phyloP scores from a whole-genome alignment of 2,888 invertebrate genomes.

The Chaitophorus viminalis region DNA sequence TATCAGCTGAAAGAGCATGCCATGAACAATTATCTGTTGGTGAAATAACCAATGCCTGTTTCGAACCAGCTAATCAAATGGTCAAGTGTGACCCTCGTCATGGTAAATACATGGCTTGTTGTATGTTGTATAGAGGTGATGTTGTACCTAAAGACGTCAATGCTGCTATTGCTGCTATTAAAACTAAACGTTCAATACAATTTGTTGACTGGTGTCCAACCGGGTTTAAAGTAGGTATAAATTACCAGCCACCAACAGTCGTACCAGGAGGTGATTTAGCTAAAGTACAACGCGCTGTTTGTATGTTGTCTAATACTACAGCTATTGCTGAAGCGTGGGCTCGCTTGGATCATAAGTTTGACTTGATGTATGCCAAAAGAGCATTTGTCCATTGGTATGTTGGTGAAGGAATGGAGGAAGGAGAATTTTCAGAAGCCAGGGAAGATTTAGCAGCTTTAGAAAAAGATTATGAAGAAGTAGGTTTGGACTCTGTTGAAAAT shows the following conservation, averaged over 20 bases:
- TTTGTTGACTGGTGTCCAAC: constrained; percentile 68
- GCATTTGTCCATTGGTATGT: constrained; percentile 97
- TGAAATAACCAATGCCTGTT: constrained; percentile 73
- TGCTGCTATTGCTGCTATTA: constrained; percentile 72
- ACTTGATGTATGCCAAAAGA: constrained; percentile 96
- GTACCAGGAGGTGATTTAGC: constrained; percentile 94
- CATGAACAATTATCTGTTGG: constrained; percentile 70
- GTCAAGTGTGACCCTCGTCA: constrained; percentile 68
- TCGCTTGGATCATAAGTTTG: constrained; percentile 94
- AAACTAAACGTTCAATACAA: constrained; percentile 70
- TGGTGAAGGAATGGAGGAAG: constrained; percentile 86
- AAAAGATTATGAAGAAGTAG: constrained; percentile 81
- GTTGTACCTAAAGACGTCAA: constrained; percentile 70
- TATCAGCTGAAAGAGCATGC: constrained; percentile 70
- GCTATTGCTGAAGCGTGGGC: constrained; percentile 98
- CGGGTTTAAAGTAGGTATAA: constrained; percentile 72
- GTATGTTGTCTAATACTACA: constrained; percentile 98
- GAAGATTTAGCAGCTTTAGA: constrained; percentile 81
- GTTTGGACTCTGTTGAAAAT: constrained; percentile 73
- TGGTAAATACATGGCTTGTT: constrained; percentile 70
- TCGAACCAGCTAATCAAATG: constrained; percentile 71
- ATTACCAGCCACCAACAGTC: constrained; percentile 93
- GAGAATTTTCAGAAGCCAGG: constrained; percentile 83
- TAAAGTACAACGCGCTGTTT: constrained; percentile 94
- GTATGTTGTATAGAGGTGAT: constrained; percentile 69